Conservation (phyloP, 2,888 invertebrate genomes). For the Neocrepidodera transversa region DNA sequence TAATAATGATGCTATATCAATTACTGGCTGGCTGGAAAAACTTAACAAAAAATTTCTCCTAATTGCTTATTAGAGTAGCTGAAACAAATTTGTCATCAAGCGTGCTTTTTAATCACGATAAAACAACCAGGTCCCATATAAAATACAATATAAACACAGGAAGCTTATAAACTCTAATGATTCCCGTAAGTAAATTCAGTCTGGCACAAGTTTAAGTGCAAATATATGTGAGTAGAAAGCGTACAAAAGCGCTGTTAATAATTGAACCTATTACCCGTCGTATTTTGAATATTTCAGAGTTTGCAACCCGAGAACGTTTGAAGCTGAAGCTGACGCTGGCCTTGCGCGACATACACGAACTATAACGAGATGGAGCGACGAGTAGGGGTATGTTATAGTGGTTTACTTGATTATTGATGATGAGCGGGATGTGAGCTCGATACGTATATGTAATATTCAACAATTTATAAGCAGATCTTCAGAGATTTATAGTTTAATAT, state of each 20-base stretch:
- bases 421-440: slow-evolving; percentile 7
- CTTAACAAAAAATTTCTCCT: no score
- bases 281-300: slow-evolving; percentile 37
- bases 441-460: slow-evolving; percentile 22
- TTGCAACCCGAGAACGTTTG: slow-evolving; percentile 30
- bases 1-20: no score
- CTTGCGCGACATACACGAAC: slow-evolving; percentile 7
- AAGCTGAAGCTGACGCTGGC: slow-evolving; percentile 13
- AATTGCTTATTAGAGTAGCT: no score
- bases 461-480: slow-evolving; percentile 18
- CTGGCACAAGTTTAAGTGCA: slow-evolving; percentile 18
- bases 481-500: slow-evolving; percentile 9
- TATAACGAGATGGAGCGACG: slow-evolving; percentile 5
- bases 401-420: slow-evolving; percentile 25
- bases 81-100: no score
- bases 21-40: no score
- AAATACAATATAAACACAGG: background rate
- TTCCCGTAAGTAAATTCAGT: slow-evolving; percentile 2
- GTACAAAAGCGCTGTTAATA: slow-evolving; percentile 34
- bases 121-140: background rate
- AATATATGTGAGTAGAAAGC: slow-evolving; percentile 19
- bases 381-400: slow-evolving; percentile 24
- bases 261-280: slow-evolving; percentile 37
- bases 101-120: no score
- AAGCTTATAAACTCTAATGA: slow-evolving; percentile 6